phyloP scores from a whole-genome alignment of 1,140 invertebrate species.

The Drosophila bocqueti region DNA sequence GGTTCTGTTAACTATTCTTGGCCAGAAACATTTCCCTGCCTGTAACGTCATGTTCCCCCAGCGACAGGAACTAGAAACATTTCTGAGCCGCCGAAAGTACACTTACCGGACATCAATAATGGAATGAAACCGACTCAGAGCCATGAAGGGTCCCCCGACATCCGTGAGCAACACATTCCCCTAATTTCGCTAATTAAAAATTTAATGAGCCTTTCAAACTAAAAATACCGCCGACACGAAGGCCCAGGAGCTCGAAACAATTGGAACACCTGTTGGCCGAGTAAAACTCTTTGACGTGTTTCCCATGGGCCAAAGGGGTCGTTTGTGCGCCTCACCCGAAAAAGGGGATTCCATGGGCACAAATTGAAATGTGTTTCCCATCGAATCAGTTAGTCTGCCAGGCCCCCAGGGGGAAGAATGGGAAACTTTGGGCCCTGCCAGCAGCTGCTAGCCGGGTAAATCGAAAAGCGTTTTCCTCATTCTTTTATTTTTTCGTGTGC shows the following conservation, averaged over 20 bases:
- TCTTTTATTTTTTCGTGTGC: constrained; percentile 26
- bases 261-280: constrained; percentile 73
- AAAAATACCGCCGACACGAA: constrained; percentile 61
- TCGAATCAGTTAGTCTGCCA: constrained; percentile 42
- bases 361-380: constrained; percentile 68
- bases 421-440: constrained; percentile 4
- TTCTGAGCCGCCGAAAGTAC: constrained; percentile 28
- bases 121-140: constrained; percentile 8
- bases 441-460: constrained; percentile 16
- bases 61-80: constrained; percentile 4
- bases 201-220: constrained; percentile 76
- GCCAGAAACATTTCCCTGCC: constrained; percentile 4
- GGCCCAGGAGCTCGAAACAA: constrained; percentile 28
- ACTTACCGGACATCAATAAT: constrained; percentile 47
- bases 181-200: constrained; percentile 80
- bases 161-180: constrained; percentile 43
- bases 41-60: constrained; percentile 20
- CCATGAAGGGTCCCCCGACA: constrained; percentile 37
- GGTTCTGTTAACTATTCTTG: background rate
- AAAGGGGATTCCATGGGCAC: constrained; percentile 28
- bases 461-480: constrained; percentile 20
- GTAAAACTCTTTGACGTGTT: constrained; percentile 71
- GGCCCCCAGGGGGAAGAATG: background rate
- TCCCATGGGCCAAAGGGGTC: constrained; percentile 52
- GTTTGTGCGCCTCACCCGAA: constrained; percentile 36